phyloP scores from a whole-genome alignment of 2,113 vertebrate genomes.

The Oryzias curvinotus region DNA sequence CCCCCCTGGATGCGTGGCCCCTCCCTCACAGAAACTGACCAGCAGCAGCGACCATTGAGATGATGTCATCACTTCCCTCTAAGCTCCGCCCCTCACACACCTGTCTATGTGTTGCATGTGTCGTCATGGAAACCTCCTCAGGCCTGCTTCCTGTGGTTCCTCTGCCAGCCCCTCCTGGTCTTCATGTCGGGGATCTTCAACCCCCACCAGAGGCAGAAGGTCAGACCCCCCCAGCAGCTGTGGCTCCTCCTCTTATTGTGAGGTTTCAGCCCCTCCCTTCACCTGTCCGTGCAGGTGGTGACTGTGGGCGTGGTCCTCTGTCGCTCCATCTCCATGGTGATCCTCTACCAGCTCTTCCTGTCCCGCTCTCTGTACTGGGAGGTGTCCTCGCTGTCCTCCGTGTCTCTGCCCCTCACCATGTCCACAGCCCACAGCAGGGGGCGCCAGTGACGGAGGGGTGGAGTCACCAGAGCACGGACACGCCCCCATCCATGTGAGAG shows the following conservation, averaged over 20 bases:
- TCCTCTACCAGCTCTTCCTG: slow-evolving; percentile 93
- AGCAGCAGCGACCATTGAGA: too few species aligned
- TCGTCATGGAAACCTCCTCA: slow-evolving; percentile 56
- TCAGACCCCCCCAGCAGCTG: slow-evolving; percentile 49
- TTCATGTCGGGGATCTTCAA: slow-evolving; percentile 84
- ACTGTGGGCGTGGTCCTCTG: slow-evolving; percentile 91
- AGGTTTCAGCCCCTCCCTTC: neutral
- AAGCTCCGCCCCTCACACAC: too few species aligned
- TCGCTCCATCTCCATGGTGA: slow-evolving; percentile 90
- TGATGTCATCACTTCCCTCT: too few species aligned
- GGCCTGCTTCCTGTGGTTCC: slow-evolving; percentile 96
- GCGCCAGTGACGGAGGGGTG: slow-evolving; percentile 73
- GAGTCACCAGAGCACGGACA: neutral
- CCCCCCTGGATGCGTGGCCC: too few species aligned
- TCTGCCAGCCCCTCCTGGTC: slow-evolving; percentile 89
- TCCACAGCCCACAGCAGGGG: slow-evolving; percentile 84
- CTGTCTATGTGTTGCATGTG: too few species aligned
- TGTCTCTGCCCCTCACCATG: slow-evolving; percentile 91
- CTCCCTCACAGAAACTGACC: too few species aligned
- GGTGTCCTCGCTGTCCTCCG: slow-evolving; percentile 94
- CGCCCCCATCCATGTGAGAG: too few species aligned
- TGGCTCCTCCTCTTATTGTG: neutral
- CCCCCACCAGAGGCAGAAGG: slow-evolving; percentile 94
- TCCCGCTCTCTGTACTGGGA: slow-evolving; percentile 98
- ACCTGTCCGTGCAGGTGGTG: slow-evolving; percentile 77